Evolutionary conservation across 1,140 invertebrate genomes (phyloP).

Genomic region (Glossosoma conforme): DNA sequence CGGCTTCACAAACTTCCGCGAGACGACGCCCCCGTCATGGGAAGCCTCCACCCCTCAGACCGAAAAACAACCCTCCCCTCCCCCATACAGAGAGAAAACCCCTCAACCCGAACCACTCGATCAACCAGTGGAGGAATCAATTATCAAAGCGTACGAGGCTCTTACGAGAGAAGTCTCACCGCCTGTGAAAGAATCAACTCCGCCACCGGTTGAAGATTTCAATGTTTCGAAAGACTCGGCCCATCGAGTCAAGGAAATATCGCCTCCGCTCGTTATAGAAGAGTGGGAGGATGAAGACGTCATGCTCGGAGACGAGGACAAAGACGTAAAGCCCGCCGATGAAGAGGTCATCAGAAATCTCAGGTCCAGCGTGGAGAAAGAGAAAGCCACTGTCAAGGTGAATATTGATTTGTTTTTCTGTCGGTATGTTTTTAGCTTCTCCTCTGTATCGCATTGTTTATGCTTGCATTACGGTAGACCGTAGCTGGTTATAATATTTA

Average conservation of each 20-base stretch:
- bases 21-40: constrained; percentile 26
- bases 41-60: constrained; percentile 20
- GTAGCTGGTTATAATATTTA: too few relatives aligned
- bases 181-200: not conserved
- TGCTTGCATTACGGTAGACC: too few relatives aligned
- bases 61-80: constrained; percentile 4
- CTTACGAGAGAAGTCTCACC: not conserved
- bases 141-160: not conserved
- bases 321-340: constrained; percentile 26
- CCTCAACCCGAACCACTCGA: not conserved
- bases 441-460: too few relatives aligned
- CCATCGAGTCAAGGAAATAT: not conserved
- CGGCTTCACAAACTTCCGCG: constrained; percentile 14
- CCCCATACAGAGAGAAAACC: constrained; percentile 4
- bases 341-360: constrained; percentile 37
- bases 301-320: constrained; percentile 29
- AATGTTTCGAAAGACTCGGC: not conserved
- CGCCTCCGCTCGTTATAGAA: constrained; percentile 31
- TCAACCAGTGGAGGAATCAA: not conserved
- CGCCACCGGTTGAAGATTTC: constrained; percentile 3
- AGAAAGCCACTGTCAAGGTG: constrained; percentile 43
- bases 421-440: too few relatives aligned
- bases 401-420: too few relatives aligned
- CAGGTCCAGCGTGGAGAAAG: constrained; percentile 35
- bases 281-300: constrained; percentile 30